Conservation (phyloP, 2,113 vertebrate genomes). For the human (Homo sapiens) region GRCh38 chrX:8139501-8140000, state of each 20-base stretch:
- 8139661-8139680: not conserved
- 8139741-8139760: not conserved
- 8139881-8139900: fast-evolving
- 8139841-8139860: not conserved
- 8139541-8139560: not conserved
- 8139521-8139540: not conserved
- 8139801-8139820: not conserved
- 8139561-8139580: not conserved
- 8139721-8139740: not conserved
- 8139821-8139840: not conserved
- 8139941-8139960: fast-evolving
- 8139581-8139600: not conserved
- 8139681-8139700: not conserved
- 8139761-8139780: not conserved
- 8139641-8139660: not conserved
- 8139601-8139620: not conserved
- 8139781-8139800: not conserved
- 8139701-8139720: not conserved
- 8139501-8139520: not conserved
- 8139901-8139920: not conserved
- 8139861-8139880: not conserved
- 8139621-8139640: not conserved
- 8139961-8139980: not conserved
- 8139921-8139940: not conserved
- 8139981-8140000: not conserved